Percentiles rank a stretch among this genome's conserved stretches.
Conservation (phyloP, 2,113 vertebrate species). For the Arenaria interpres region DNA sequence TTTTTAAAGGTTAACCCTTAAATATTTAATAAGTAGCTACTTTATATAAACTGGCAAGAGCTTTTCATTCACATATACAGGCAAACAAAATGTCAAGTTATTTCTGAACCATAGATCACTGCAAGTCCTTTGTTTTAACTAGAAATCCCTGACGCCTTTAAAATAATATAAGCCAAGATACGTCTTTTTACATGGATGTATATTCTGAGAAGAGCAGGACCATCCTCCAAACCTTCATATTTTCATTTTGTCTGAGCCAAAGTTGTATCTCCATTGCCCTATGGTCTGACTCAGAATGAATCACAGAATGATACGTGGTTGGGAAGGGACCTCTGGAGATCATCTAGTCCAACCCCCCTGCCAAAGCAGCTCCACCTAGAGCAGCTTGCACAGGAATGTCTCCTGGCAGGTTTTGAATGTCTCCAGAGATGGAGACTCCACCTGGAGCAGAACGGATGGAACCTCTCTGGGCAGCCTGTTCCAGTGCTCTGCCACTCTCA, state of each 20-base stretch:
- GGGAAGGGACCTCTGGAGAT: no score
- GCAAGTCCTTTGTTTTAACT: background rate
- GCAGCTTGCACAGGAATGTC: no score
- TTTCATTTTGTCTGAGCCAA: background rate
- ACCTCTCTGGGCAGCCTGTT: no score
- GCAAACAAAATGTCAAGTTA: background rate
- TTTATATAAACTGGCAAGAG: background rate
- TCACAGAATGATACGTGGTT: no score
- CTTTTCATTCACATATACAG: background rate
- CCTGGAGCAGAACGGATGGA: no score
- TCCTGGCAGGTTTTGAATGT: no score
- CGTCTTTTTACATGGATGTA: background rate
- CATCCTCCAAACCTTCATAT: background rate
- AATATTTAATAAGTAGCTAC: background rate
- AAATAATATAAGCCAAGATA: background rate
- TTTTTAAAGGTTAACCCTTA: constrained; percentile 2
- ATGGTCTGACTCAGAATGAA: background rate
- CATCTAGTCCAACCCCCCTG: no score
- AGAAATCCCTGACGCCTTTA: background rate
- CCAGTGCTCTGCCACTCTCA: no score
- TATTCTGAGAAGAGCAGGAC: background rate
- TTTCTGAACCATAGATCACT: background rate
- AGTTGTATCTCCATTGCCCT: background rate
- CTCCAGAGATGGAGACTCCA: no score
- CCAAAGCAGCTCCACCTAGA: no score